Base-by-base conservation (phyloP, 1,140 invertebrate genomes). In the Pantala flavescens region DNA sequence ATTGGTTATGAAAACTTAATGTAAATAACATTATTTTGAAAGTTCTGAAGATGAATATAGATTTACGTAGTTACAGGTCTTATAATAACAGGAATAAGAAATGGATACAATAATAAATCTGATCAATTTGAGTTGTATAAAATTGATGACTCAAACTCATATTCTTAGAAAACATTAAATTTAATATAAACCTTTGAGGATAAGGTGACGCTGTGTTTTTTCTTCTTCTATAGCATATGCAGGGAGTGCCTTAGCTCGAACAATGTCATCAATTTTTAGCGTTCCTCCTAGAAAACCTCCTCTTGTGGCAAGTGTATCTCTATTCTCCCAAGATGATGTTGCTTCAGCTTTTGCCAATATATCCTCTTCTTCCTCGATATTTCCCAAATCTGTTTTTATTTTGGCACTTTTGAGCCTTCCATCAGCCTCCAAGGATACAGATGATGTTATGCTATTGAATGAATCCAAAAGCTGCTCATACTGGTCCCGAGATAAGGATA, bases 391-490 rank as follows among this genome's bases (percentile, higher is more conserved):
- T 7, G 49, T 63, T 21, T 63, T 63, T 21, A 19, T 63, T 63
- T 12, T 21, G n/a, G 16, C n/a, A 63, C 16, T 63, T 21, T 21
- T 63, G 14, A 21, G 14, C 12, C 12, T 63, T 12, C 49, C 49
- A 63, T 63, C 49, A 19, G n/a, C 49, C 49, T 63, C 49, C 49
- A 63, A 21, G 14, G 49, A 63, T 1, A 63, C 16, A 63, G 14
- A 19, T 19, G 49, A 19, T 21, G 49, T 63, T 21, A 63, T 19
- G 12, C 49, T 63, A 21, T 63, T 12, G 12, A 81, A 71, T 28
- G 79, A 94, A 76, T 96, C 91, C 70, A 96, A 82, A 28, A 97
- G 83, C 81, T 97, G 94, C 81, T 95, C 91, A 81, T 97, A 97
- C 79, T 97, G 94, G 24, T 88, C 86, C 42, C 94, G 90, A 16